phyloP scores from a whole-genome alignment of 2,113 vertebrate genomes.

The Salvelinus namaycush region DNA sequence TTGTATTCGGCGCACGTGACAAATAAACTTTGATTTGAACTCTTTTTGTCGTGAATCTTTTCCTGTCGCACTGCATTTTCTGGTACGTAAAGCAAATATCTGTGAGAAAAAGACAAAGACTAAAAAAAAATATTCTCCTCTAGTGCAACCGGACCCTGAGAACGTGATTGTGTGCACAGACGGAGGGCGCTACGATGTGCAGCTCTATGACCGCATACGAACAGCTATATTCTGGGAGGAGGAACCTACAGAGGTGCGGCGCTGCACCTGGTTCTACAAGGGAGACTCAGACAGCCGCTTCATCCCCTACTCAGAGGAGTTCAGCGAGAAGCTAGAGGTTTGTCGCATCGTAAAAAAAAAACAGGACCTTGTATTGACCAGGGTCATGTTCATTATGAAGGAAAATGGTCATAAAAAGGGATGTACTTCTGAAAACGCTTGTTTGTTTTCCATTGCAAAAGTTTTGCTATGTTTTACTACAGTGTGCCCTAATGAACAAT shows the following conservation, averaged over 20 bases:
- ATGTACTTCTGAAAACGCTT: too few relatives aligned
- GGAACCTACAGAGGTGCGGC: constrained; percentile 87
- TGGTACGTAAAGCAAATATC: too few relatives aligned
- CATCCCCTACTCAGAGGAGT: constrained; percentile 92
- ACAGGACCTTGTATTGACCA: neutral
- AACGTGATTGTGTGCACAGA: constrained; percentile 91
- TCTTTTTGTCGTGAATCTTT: too few relatives aligned
- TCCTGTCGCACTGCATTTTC: too few relatives aligned
- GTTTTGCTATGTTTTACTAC: too few relatives aligned
- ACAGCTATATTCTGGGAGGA: constrained; percentile 94
- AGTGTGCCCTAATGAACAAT: neutral
- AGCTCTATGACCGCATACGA: constrained; percentile 86
- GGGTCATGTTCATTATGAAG: neutral
- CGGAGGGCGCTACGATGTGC: constrained; percentile 91
- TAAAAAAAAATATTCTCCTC: constrained; percentile 1
- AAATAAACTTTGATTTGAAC: too few relatives aligned
- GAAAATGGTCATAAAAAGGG: too few relatives aligned
- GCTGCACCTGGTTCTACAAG: constrained; percentile 96
- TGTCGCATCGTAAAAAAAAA: constrained; percentile 22
- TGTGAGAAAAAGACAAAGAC: too few relatives aligned
- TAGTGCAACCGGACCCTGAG: constrained; percentile 97
- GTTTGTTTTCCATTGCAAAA: too few relatives aligned
- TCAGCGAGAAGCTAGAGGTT: constrained; percentile 95
- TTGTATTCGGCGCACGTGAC: too few relatives aligned
- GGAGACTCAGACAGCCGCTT: constrained; percentile 94